Conservation (phyloP, 2,113 vertebrate genomes). For the Entomyzon cyanotis region DNA sequence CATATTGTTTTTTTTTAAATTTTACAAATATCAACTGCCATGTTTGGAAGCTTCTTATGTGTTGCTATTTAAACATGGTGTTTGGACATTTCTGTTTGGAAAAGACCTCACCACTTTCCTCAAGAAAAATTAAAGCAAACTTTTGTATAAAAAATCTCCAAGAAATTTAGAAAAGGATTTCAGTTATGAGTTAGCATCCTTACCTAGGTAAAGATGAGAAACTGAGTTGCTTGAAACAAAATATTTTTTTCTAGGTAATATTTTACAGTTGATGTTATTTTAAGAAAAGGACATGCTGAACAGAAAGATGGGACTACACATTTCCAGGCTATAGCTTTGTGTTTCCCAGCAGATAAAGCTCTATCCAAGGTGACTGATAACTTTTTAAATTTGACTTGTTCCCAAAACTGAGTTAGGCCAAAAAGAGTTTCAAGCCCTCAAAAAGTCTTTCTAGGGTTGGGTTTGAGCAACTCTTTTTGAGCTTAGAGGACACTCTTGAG, state of each 20-base stretch:
- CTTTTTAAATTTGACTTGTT: background rate
- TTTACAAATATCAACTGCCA: background rate
- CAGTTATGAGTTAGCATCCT: background rate
- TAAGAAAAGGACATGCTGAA: background rate
- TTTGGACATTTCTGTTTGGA: background rate
- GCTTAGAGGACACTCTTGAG: background rate
- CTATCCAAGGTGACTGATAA: rapidly evolving
- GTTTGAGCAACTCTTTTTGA: background rate
- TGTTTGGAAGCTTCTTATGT: background rate
- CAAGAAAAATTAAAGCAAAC: background rate
- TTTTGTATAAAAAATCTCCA: background rate
- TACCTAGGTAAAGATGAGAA: background rate
- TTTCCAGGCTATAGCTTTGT: background rate
- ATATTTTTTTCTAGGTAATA: background rate
- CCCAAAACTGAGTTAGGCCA: background rate
- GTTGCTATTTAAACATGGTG: rapidly evolving
- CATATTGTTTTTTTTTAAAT: background rate
- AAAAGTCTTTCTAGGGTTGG: background rate
- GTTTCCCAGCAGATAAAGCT: background rate
- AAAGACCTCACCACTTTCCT: background rate
- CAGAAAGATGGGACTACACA: background rate
- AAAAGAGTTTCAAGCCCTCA: background rate
- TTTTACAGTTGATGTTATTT: background rate
- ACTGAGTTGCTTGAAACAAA: background rate
- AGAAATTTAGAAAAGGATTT: background rate